Conservation (phyloP, 2,888 invertebrate genomes). For the Leptopilina myrica region DNA sequence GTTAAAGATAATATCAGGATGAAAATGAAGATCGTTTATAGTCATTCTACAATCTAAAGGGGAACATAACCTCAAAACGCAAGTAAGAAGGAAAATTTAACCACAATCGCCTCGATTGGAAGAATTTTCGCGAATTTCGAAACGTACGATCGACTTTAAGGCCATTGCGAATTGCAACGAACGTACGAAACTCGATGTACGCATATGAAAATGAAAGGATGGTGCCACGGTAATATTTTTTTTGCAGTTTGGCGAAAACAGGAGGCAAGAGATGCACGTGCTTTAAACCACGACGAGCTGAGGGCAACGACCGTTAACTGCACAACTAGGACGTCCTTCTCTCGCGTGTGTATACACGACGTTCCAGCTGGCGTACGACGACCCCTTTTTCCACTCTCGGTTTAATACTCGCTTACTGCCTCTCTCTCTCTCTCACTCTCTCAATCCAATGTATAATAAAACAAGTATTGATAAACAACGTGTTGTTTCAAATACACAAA, state of each 20-base stretch:
- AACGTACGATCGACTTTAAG: background rate
- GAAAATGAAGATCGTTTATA: too few species aligned
- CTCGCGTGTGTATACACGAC: constrained; percentile 57
- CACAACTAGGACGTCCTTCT: constrained; percentile 66
- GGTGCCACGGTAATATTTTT: constrained; percentile 18
- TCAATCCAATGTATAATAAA: background rate
- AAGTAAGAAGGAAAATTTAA: too few species aligned
- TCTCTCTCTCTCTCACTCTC: constrained; percentile 1
- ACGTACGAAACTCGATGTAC: background rate
- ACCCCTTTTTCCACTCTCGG: constrained; percentile 38
- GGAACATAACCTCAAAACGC: too few species aligned
- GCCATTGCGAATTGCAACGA: background rate
- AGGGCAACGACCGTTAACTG: constrained; percentile 63
- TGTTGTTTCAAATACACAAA: background rate
- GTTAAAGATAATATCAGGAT: too few species aligned
- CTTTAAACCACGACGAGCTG: constrained; percentile 39
- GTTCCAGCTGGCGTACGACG: constrained; percentile 40
- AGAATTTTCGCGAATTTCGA: too few species aligned
- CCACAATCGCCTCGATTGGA: too few species aligned
- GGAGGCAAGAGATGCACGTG: constrained; percentile 34
- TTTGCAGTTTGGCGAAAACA: constrained; percentile 22
- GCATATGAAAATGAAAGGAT: constrained; percentile 32
- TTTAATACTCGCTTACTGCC: background rate
- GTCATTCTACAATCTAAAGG: too few species aligned
- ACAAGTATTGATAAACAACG: background rate